Conservation (phyloP, 2,113 vertebrate genomes). For the Castor canadensis region DNA sequence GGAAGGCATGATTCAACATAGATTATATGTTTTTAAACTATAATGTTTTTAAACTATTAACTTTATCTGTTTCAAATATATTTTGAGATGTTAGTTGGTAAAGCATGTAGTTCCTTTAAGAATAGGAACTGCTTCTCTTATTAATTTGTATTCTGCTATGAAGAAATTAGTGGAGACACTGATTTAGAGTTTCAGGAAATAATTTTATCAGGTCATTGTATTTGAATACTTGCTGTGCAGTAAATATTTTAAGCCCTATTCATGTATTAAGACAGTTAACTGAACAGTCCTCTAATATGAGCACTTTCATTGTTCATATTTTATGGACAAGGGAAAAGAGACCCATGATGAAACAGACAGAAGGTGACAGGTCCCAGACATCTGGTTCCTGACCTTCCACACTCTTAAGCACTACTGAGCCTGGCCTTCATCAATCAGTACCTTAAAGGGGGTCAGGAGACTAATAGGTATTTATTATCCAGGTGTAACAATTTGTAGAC, state of each 20-base stretch:
- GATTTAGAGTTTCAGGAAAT: neutral
- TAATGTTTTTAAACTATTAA: neutral
- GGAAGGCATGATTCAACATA: neutral
- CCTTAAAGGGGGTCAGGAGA: neutral
- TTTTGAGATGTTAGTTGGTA: conserved; percentile 32
- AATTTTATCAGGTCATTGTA: neutral
- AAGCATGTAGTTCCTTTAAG: neutral
- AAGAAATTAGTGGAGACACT: neutral
- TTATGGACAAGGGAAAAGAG: neutral
- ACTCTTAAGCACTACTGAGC: neutral
- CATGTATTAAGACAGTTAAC: neutral
- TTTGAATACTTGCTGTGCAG: neutral
- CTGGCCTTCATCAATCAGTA: neutral
- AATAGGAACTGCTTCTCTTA: neutral
- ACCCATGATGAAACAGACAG: neutral
- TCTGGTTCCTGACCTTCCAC: neutral
- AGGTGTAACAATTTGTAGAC: neutral
- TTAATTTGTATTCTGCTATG: neutral
- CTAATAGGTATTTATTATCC: neutral
- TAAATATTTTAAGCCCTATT: neutral
- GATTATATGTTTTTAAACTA: neutral
- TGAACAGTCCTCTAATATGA: neutral
- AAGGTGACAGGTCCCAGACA: neutral
- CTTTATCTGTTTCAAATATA: neutral
- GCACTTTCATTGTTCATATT: neutral